These are phyloP conservation scores for Rhynchophorus ferrugineus DNA, from an alignment of 1,140 invertebrate species.

Conservation along the genomic window DNA sequence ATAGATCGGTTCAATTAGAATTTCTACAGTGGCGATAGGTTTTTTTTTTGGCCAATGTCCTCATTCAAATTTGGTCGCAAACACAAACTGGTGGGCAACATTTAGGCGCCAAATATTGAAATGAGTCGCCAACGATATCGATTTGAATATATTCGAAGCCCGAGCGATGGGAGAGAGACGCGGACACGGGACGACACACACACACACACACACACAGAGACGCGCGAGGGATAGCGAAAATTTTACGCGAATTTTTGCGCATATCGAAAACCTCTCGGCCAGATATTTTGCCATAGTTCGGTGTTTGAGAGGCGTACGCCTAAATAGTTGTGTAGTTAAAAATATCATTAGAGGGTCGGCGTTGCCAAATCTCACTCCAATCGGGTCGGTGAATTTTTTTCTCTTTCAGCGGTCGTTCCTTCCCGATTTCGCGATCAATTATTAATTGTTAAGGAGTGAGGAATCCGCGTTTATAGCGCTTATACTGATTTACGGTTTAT, in stretches of 20 bases:
- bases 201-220: too few species aligned
- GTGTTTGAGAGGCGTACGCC: conserved; percentile 17
- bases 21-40: too few species aligned
- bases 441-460: too few species aligned
- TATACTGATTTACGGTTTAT: too few species aligned
- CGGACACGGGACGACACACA: too few species aligned
- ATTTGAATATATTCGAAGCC: not conserved
- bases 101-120: conserved; percentile 12
- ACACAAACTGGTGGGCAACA: not conserved
- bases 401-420: not conserved
- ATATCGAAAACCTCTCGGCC: conserved; percentile 1
- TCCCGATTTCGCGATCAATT: too few species aligned
- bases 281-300: conserved; percentile 16
- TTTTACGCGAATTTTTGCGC: conserved; percentile 7
- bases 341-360: conserved; percentile 14
- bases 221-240: too few species aligned
- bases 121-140: not conserved
- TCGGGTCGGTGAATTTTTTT: not conserved
- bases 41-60: too few species aligned
- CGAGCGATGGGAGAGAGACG: too few species aligned
- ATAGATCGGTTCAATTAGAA: too few species aligned
- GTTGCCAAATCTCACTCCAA: not conserved
- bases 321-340: conserved; percentile 20
- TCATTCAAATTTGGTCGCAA: too few species aligned
- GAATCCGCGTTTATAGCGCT: too few species aligned